A percentile compares a stretch with the other conserved stretches of the same genome.
Conservation (phyloP, 1,140 invertebrate species). For the Drosophila hydei region DNA sequence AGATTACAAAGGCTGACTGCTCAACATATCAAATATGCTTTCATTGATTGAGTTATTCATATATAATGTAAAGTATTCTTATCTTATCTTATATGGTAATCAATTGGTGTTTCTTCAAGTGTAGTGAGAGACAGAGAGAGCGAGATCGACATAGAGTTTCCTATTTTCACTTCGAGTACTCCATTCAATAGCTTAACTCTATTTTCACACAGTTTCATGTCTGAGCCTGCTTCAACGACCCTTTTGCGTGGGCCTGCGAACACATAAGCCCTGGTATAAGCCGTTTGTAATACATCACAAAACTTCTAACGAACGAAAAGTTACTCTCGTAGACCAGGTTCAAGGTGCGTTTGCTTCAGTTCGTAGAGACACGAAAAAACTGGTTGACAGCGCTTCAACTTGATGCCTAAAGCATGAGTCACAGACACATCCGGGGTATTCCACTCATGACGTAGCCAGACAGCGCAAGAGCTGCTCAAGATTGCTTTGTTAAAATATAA, state of each 20-base stretch:
- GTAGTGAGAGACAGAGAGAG: neutral
- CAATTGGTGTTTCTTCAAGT: neutral
- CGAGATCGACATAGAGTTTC: no score
- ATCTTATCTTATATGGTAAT: no score
- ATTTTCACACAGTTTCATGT: conserved; percentile 37
- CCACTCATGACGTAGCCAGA: conserved; percentile 35
- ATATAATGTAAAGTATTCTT: no score
- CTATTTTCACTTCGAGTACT: no score
- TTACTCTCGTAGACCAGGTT: conserved; percentile 29
- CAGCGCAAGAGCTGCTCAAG: neutral
- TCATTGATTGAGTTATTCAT: no score
- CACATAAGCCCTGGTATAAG: neutral
- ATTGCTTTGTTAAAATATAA: conserved; percentile 23
- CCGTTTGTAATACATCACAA: conserved; percentile 61
- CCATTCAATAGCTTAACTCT: no score
- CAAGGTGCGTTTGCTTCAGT: conserved; percentile 47
- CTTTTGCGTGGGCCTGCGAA: conserved; percentile 31
- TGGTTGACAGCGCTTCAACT: conserved; percentile 45
- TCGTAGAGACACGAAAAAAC: conserved; percentile 36
- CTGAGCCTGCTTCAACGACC: neutral
- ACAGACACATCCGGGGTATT: conserved; percentile 74
- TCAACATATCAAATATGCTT: no score
- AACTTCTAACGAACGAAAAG: conserved; percentile 30
- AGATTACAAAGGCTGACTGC: no score
- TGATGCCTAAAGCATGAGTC: conserved; percentile 50